Percentiles rank a stretch among this genome's conserved stretches.
phyloP scores from a whole-genome alignment of 2,113 vertebrate genomes.

The Corythornis vintsioides region DNA sequence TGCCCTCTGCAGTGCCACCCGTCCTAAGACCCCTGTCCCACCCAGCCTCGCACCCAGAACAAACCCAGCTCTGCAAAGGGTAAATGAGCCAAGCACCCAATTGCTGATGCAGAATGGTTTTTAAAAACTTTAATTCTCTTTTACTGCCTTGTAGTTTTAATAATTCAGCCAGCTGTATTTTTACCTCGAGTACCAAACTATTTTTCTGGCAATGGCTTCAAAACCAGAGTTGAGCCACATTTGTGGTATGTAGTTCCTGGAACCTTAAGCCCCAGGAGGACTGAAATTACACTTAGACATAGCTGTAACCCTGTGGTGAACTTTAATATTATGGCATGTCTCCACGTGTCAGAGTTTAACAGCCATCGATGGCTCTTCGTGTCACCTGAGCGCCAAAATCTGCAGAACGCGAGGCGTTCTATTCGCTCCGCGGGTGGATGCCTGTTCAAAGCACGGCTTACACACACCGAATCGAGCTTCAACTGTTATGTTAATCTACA shows the following conservation, averaged over 20 bases:
- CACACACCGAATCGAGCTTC: fast-evolving
- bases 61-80: background rate
- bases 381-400: too few species aligned
- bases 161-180: background rate
- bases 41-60: fast-evolving
- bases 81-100: background rate
- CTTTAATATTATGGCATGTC: background rate
- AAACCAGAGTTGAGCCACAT: background rate
- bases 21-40: fast-evolving
- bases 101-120: background rate
- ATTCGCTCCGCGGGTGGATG: background rate
- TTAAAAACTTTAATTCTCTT: background rate
- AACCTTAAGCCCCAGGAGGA: background rate
- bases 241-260: background rate
- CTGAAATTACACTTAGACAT: background rate
- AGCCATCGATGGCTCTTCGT: background rate
- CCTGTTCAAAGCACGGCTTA: background rate
- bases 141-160: background rate
- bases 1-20: fast-evolving
- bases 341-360: background rate
- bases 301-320: background rate
- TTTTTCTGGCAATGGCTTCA: background rate
- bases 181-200: background rate
- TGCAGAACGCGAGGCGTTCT: background rate
- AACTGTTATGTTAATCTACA: background rate